Base-by-base conservation (phyloP, 2,888 invertebrate genomes). In the Agrochola macilenta region DNA sequence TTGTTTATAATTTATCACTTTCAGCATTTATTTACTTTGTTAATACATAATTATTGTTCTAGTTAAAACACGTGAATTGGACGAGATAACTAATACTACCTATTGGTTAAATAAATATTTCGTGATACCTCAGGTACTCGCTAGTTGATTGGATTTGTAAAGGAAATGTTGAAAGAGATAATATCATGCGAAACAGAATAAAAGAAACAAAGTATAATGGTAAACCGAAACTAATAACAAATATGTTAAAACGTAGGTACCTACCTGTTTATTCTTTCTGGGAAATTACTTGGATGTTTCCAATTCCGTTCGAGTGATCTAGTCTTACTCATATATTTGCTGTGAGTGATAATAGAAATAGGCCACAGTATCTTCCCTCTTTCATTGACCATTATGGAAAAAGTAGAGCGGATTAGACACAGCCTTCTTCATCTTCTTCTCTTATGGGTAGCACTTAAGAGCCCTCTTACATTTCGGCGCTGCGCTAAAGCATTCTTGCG, bases 1-100 rank as follows among this genome's bases (percentile, higher is more conserved):
- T 82, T 85, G 79, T 84, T 74, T 78, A 30, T 58, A 76, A 64
- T 58, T 60, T 76, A 82, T 78, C 79, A 69, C 64, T 49, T 78
- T 69, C 65, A 72, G 61, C 61, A 58, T 58, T 65, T 64, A 69
- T 78, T 72, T 77, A 69, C 81, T 68, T 81, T 82, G 69, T 74
- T 75, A 74, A 43, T 76, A 63, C 35, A 75, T 39, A 74, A 43
- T 9, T 39, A 79, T 72, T 54, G 35, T 26, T 49, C 3, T 46
- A 61, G 52, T 49, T 73, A 69, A 49, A 71, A 61, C n/a, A 63
- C 46, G 63, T 70, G 46, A 58, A 74, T 58, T 46, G 46, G 35
- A 69, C 78, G 14, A 73, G 43, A 65, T 54, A 60, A 79, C 65
- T 14, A 43, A 58, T n/a, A n/a, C 12, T 46, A 12, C 7, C 4